Base-by-base conservation (phyloP, 2,113 vertebrate species). In the Spermophilus dauricus region DNA sequence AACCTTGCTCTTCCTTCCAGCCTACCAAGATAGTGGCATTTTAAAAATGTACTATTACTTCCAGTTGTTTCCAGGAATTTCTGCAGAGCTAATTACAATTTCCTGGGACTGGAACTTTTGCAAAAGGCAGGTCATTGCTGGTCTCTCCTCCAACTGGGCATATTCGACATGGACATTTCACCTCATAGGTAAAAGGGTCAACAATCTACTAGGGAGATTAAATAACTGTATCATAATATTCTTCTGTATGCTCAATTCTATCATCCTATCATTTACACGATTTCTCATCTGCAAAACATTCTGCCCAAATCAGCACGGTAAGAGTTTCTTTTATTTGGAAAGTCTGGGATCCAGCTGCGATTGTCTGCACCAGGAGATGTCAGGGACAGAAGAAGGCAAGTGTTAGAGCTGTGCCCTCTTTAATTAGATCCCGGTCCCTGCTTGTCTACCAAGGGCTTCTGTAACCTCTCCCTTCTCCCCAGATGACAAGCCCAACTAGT, bases 31-130 rank as follows among this genome's bases (percentile, higher is more conserved):
- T 2, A 73, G 16, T 39, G 56, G 63, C 67, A 63, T 39, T 45
- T 73, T 39, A 73, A 72, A 65, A 83, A 81, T 30, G 2, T 3
- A 48, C 14, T n/a, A 6, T 81, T 51, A 63, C 58, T 30, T 45
- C 48, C n/a, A 45, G 28, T 11, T 39, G 8, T 67, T 88, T 96
- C 72, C 69, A 97, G 94, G 56, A 94, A 96, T 58, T 84, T 89
- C 22, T 53, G 16, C 56, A 42, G 48, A 70, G n/a, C 30, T 72
- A 69, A 67, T 83, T 48, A 51, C 42, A 75, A 75, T 63, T 63
- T 22, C 48, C 56, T 4, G 32, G 22, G 32, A 53, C 63, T 58
- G 48, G 5, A 24, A 45, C 12, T 34, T 51, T n/a, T 8, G 39
- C 10, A 30, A 67, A 91, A 84, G 32, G 37, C n/a, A 81, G n/a